These are phyloP conservation scores for Nothoprocta perdicaria DNA, from an alignment of 2,113 vertebrate genomes.

Conservation along the genomic window DNA sequence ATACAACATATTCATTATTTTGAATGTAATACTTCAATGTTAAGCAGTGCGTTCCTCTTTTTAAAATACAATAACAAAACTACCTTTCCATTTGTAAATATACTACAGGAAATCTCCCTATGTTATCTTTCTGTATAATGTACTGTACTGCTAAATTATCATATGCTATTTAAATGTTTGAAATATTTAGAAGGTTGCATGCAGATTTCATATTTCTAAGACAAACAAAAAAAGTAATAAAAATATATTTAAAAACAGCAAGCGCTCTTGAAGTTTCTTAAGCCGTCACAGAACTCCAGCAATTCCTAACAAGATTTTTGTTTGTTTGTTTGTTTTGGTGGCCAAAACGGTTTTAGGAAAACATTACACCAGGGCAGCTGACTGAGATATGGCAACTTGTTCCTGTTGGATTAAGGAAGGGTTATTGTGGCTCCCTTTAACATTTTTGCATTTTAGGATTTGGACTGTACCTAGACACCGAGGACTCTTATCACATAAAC, in stretches of 20 bases:
- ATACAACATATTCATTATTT: conserved; percentile 49
- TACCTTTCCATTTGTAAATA: conserved; percentile 83
- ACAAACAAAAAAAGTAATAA: conserved; percentile 79
- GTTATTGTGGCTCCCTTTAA: neutral
- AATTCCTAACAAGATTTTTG: neutral
- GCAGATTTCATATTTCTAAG: conserved; percentile 87
- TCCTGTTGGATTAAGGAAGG: neutral
- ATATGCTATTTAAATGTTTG: conserved; percentile 87
- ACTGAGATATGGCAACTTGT: neutral
- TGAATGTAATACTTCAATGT: conserved; percentile 45
- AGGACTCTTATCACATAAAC: neutral
- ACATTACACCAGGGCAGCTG: neutral
- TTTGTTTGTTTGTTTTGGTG: neutral
- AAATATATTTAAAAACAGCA: conserved; percentile 78
- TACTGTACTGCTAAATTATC: conserved; percentile 84
- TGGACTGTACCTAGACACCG: neutral
- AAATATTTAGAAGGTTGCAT: conserved; percentile 81
- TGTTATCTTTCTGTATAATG: conserved; percentile 79
- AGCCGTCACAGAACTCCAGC: neutral
- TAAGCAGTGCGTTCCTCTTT: conserved; percentile 78
- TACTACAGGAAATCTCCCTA: conserved; percentile 68
- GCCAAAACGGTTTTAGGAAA: neutral
- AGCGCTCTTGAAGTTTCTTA: neutral
- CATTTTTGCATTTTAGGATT: neutral
- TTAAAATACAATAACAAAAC: conserved; percentile 65